Evolutionary conservation across 2,797 vertebrate species (phyloP).

Genomic region (Macropodus opercularis): DNA sequence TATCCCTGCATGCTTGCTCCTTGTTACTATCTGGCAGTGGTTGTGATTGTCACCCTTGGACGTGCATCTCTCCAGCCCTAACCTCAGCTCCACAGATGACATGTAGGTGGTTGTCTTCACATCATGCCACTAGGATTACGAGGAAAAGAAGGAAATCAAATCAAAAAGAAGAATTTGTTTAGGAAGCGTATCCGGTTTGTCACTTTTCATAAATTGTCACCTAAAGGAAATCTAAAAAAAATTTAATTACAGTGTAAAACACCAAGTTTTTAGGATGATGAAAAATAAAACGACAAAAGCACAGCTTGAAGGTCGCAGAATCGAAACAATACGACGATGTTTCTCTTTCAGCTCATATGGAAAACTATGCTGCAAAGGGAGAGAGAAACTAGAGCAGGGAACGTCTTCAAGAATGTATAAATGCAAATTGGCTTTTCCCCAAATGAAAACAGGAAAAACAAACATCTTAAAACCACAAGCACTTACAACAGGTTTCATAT

Average conservation of each 20-base stretch:
- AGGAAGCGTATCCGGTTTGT: too few relatives aligned
- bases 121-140: conserved; percentile 4
- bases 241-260: too few relatives aligned
- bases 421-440: conserved; percentile 63
- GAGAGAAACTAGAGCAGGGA: conserved; percentile 34
- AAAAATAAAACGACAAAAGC: too few relatives aligned
- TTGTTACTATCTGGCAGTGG: conserved; percentile 46
- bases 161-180: too few relatives aligned
- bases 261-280: too few relatives aligned
- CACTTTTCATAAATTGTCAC: too few relatives aligned
- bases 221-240: too few relatives aligned
- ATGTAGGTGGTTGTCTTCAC: conserved; percentile 4
- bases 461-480: conserved; percentile 64
- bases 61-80: conserved; percentile 12
- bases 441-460: conserved; percentile 52
- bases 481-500: conserved; percentile 69
- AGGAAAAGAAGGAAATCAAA: too few relatives aligned
- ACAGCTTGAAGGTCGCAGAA: too few relatives aligned
- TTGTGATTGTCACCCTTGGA: conserved; percentile 33
- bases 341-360: not conserved
- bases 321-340: not conserved
- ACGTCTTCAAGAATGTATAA: conserved; percentile 47
- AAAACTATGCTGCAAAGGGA: conserved; percentile 3
- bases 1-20: conserved; percentile 18
- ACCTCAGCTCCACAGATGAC: conserved; percentile 17